Percentiles rank a stretch among this genome's conserved stretches.
Conservation (phyloP, 2,888 invertebrate species). For the Trissolcus brochymenae region DNA sequence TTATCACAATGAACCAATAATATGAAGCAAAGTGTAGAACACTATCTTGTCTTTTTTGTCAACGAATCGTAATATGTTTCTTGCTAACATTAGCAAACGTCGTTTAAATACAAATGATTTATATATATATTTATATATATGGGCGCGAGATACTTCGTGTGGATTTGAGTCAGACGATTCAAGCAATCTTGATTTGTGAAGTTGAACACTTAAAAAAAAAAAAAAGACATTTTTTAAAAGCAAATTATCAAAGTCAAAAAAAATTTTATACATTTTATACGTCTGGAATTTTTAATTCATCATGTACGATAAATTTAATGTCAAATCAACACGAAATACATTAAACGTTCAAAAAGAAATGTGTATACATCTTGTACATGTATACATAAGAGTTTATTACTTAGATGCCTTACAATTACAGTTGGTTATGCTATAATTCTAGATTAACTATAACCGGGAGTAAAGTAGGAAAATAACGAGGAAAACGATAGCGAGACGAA, state of each 20-base stretch:
- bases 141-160: constrained; percentile 23
- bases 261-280: constrained; percentile 34
- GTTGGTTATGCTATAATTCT: constrained; percentile 57
- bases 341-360: constrained; percentile 34
- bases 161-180: constrained; percentile 21
- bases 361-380: constrained; percentile 36
- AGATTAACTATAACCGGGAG: constrained; percentile 41
- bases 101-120: constrained; percentile 41
- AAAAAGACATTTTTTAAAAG: constrained; percentile 15
- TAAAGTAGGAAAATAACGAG: constrained; percentile 20
- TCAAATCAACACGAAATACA: constrained; percentile 37
- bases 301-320: background rate
- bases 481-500: constrained; percentile 6
- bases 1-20: constrained; percentile 25
- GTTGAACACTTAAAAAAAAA: background rate
- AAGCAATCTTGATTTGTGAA: constrained; percentile 13
- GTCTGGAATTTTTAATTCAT: constrained; percentile 10
- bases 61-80: constrained; percentile 25
- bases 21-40: constrained; percentile 8
- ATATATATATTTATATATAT: constrained; percentile 44
- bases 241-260: background rate
- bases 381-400: constrained; percentile 53
- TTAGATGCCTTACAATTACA: constrained; percentile 59
- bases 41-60: constrained; percentile 9
- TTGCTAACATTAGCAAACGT: constrained; percentile 29